phyloP scores from a whole-genome alignment of 1,140 invertebrate species.

The Sitobion miscanthi region DNA sequence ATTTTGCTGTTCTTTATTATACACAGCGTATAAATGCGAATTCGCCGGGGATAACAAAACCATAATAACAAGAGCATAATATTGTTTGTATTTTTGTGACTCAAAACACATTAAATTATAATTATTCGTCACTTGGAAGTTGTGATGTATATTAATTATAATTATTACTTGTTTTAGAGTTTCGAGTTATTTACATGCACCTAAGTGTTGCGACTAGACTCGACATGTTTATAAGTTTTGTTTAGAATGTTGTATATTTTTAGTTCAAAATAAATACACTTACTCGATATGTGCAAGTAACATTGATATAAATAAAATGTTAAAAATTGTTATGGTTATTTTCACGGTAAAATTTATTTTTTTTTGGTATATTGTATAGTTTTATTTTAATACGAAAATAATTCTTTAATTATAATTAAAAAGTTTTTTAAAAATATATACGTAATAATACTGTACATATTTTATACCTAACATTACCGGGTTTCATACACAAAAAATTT shows the following conservation, averaged over 20 bases:
- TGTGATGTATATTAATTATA: not conserved
- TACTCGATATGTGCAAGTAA: not conserved
- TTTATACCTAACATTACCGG: too few species aligned
- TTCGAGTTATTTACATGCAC: not conserved
- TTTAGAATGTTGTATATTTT: not conserved
- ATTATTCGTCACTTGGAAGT: not conserved
- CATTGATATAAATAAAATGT: not conserved
- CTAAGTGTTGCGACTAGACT: not conserved
- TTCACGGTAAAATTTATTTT: not conserved
- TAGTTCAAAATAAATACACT: not conserved
- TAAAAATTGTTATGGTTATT: not conserved
- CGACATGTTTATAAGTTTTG: not conserved
- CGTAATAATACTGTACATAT: not conserved
- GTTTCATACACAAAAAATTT: not conserved
- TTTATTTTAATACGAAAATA: not conserved
- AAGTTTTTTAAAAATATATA: too few species aligned
- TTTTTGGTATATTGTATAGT: not conserved
- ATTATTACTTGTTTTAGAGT: not conserved
- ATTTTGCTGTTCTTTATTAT: constrained; percentile 14
- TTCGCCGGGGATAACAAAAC: not conserved
- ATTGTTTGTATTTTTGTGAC: constrained; percentile 23
- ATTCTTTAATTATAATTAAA: not conserved
- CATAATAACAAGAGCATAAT: not conserved
- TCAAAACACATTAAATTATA: constrained; percentile 32
- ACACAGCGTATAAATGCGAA: not conserved